Evolutionary conservation across 2,888 invertebrate genomes (phyloP).

Genomic region (Drosophila yooni): DNA sequence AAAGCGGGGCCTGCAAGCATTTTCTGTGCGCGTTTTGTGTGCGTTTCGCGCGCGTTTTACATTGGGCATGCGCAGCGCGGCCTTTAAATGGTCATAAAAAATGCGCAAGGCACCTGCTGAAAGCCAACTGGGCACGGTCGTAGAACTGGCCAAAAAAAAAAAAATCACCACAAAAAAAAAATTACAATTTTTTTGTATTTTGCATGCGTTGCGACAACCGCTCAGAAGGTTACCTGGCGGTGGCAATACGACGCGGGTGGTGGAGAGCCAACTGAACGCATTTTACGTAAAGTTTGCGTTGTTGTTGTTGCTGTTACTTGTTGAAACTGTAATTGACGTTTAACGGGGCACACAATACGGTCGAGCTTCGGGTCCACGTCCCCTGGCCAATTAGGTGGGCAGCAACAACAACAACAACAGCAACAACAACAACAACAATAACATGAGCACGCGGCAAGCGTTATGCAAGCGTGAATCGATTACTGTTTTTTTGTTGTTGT

Average conservation of each 20-base stretch:
- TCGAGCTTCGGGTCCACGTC: constrained; percentile 33
- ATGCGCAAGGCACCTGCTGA: constrained; percentile 54
- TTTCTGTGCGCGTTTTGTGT: constrained; percentile 22
- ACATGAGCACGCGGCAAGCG: constrained; percentile 27
- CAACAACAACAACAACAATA: constrained; percentile 17
- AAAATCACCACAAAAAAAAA: not conserved
- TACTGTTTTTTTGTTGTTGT: constrained; percentile 15
- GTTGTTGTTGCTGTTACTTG: not conserved
- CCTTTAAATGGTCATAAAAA: constrained; percentile 67
- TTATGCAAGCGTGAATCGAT: constrained; percentile 64
- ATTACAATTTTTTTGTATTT: constrained; percentile 42
- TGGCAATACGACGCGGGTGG: not conserved
- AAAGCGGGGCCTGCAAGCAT: constrained; percentile 35
- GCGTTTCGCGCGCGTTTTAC: constrained; percentile 60
- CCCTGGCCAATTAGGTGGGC: constrained; percentile 37
- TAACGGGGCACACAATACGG: constrained; percentile 24
- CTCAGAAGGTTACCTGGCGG: constrained; percentile 60
- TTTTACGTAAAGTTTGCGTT: constrained; percentile 41
- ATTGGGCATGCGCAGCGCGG: constrained; percentile 66
- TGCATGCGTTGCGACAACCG: constrained; percentile 63
- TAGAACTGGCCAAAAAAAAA: constrained; percentile 61
- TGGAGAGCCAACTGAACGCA: constrained; percentile 21
- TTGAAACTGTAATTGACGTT: constrained; percentile 49
- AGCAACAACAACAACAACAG: constrained; percentile 19
- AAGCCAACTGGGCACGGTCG: constrained; percentile 34